Conservation (phyloP, 2,797 vertebrate species). For the Mustela erminea region DNA sequence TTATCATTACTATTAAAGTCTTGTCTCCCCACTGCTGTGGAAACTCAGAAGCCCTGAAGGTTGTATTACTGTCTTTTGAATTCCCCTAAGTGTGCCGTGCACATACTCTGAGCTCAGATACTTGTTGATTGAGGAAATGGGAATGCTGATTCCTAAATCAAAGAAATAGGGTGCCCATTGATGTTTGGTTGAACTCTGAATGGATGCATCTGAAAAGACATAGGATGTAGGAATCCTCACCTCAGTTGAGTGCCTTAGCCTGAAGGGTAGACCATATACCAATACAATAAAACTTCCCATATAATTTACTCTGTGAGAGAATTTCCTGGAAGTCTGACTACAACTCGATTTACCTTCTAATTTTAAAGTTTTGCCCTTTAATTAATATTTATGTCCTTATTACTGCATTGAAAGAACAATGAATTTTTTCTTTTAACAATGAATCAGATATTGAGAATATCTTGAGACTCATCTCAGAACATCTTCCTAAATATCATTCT, state of each 20-base stretch:
- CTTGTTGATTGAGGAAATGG: not conserved
- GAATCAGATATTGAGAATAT: not conserved
- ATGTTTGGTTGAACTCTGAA: not conserved
- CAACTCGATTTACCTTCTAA: not conserved
- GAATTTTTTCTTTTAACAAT: not conserved
- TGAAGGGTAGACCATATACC: not conserved
- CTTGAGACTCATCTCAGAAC: not conserved
- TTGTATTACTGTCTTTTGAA: not conserved
- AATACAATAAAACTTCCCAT: not conserved
- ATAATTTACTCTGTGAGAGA: not conserved
- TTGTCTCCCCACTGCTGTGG: not conserved
- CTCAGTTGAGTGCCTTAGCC: not conserved
- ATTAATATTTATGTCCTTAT: not conserved
- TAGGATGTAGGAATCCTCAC: not conserved
- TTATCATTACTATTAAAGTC: not conserved
- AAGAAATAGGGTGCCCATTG: not conserved
- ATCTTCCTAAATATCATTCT: not conserved
- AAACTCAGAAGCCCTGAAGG: not conserved
- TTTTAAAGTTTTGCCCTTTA: not conserved
- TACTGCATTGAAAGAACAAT: not conserved
- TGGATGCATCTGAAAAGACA: not conserved
- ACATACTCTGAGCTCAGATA: not conserved
- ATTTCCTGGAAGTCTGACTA: not conserved
- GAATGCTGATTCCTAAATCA: not conserved
- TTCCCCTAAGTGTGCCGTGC: not conserved